Evolutionary conservation across 2,797 vertebrate species (phyloP).

Genomic region (Staurois parvus): DNA sequence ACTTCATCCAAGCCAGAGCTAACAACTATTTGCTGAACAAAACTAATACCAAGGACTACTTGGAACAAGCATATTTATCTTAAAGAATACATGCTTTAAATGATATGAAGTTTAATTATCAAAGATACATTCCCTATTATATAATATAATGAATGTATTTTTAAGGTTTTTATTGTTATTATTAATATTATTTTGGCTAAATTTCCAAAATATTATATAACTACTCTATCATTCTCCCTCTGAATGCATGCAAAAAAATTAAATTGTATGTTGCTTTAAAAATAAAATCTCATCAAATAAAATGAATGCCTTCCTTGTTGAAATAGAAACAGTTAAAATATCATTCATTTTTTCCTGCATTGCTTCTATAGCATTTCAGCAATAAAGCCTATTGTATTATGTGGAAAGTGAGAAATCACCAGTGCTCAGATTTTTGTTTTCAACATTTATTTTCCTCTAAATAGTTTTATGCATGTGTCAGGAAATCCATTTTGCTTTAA

Average conservation of each 20-base stretch:
- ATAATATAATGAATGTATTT: no score
- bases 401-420: conserved; percentile 42
- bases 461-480: conserved; percentile 57
- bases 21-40: no score
- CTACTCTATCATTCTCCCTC: no score
- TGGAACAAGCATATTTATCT: no score
- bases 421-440: conserved; percentile 53
- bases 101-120: no score
- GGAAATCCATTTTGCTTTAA: conserved; percentile 59
- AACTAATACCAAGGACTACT: no score
- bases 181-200: no score
- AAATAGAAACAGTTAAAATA: conserved; percentile 32
- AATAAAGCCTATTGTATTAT: conserved; percentile 30
- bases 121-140: no score
- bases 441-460: conserved; percentile 54
- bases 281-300: background rate
- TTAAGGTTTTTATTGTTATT: no score
- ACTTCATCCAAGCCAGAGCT: no score
- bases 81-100: no score
- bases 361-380: background rate
- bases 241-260: background rate
- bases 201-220: no score
- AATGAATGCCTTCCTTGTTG: background rate
- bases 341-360: background rate
- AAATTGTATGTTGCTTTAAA: background rate